These are phyloP conservation scores for Scortum barcoo DNA, from an alignment of 2,113 vertebrate species.

Conservation along the genomic window DNA sequence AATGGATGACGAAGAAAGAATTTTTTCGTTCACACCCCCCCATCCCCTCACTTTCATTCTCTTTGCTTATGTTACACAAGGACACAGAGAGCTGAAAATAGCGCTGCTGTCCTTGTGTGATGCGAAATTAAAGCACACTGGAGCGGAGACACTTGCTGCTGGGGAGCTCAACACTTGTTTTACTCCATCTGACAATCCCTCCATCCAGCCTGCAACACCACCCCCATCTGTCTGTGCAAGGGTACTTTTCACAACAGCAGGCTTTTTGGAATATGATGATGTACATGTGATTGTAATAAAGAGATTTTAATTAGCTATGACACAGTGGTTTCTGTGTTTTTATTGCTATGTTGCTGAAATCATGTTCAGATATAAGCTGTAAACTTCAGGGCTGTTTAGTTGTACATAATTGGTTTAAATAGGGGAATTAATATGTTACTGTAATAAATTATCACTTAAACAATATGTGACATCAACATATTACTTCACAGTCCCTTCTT, in stretches of 20 bases:
- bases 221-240: slow-evolving; percentile 62
- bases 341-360: slow-evolving; percentile 13
- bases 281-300: slow-evolving; percentile 86
- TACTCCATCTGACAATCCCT: slow-evolving; percentile 63
- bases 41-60: slow-evolving; percentile 42
- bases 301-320: slow-evolving; percentile 85
- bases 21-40: slow-evolving; percentile 30
- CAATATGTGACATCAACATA: not conserved
- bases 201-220: slow-evolving; percentile 60
- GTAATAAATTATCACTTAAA: not conserved
- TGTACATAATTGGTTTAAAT: slow-evolving; percentile 1
- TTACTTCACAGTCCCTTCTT: not conserved
- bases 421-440: not conserved
- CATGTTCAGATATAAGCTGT: slow-evolving; percentile 6
- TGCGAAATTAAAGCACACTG: slow-evolving; percentile 76
- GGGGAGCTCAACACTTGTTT: slow-evolving; percentile 66
- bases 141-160: slow-evolving; percentile 65
- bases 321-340: slow-evolving; percentile 24
- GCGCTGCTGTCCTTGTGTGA: slow-evolving; percentile 64
- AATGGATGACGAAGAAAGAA: slow-evolving; percentile 74
- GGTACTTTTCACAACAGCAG: slow-evolving; percentile 63
- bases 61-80: slow-evolving; percentile 67
- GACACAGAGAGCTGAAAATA: slow-evolving; percentile 77
- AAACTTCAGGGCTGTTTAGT: not conserved
- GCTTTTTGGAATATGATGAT: slow-evolving; percentile 80